These are phyloP conservation scores for Drosophila fungiperda DNA, from an alignment of 2,888 invertebrate genomes.

Conservation along the genomic window DNA sequence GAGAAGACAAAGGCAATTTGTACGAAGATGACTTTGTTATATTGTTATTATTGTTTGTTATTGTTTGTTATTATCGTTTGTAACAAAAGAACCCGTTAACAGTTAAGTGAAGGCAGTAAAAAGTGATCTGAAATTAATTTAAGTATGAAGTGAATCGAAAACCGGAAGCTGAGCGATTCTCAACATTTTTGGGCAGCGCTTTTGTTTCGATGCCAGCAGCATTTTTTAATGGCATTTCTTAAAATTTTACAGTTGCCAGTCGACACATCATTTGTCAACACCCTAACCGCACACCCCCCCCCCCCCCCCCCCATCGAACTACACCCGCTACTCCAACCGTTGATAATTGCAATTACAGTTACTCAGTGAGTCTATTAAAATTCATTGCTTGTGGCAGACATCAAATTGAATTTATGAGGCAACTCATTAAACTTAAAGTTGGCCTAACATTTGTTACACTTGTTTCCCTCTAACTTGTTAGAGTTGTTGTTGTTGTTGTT, in stretches of 20 bases:
- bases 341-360: conserved; percentile 58
- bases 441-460: conserved; percentile 68
- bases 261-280: conserved; percentile 68
- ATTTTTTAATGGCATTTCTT: conserved; percentile 45
- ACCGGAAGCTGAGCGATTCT: conserved; percentile 40
- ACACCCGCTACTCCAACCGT: neutral
- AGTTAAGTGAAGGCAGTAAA: conserved; percentile 62
- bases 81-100: conserved; percentile 57
- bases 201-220: conserved; percentile 31
- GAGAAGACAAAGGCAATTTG: conserved; percentile 73
- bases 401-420: conserved; percentile 61
- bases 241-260: conserved; percentile 49
- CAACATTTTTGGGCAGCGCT: conserved; percentile 54
- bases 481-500: conserved; percentile 4
- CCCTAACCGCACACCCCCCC: conserved; percentile 30
- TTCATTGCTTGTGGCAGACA: conserved; percentile 63
- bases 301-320: neutral
- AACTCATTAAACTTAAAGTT: conserved; percentile 63
- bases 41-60: conserved; percentile 28
- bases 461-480: conserved; percentile 3
- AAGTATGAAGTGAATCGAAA: conserved; percentile 51
- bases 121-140: conserved; percentile 54
- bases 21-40: conserved; percentile 44
- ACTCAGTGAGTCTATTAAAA: conserved; percentile 72
- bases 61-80: conserved; percentile 18